Base-by-base conservation (phyloP, 2,797 vertebrate genomes). In the Bufotes viridis region DNA sequence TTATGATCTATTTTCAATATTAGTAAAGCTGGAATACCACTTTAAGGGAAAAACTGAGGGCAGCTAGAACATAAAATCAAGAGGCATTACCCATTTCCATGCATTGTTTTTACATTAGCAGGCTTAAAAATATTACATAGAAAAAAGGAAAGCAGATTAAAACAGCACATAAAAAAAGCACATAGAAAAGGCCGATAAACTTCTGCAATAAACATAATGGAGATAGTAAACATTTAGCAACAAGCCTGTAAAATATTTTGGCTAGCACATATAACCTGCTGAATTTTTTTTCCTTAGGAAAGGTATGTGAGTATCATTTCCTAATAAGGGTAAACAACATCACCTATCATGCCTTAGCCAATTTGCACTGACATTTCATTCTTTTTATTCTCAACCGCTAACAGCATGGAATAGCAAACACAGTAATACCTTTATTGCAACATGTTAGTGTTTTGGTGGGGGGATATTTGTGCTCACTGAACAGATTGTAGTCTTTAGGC, bases 341-440 rank as follows among this genome's bases (percentile, higher is more conserved):
- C 80, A 82, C 67, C 60, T 29, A 87, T 63, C 86, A 92, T 79
- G 13, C 57, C 26, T 76, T 90, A 87, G 83, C 90, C 88, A 17
- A 88, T 80, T 90, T 91, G 82, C 22, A 5, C 0, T 55, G 88
- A 84, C 88, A 90, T 92, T 91, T 85, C 88, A 90, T 34, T 89
- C 86, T 81, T 92, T 55, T 91, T 90, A 92, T 92, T 85, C 91
- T 87, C 80, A 87, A 75, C 53, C 70, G 29, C n/a, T 76, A 82
- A 82, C 86, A 81, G 80, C 86, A 87, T 82, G 86, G 86, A 87
- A 82, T 70, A 87, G 80, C 79, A 82, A 87, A 82, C 86, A 82
- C 80, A 34, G 86, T 76, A 82, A 87, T 78, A 76, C 70, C 58
- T 82, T 82, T 12, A 82, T 29, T 76, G 80, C 29, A 78, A 76